Evolutionary conservation across 2,797 vertebrate genomes (phyloP).

Genomic region (Acipenser oxyrinchus): DNA sequence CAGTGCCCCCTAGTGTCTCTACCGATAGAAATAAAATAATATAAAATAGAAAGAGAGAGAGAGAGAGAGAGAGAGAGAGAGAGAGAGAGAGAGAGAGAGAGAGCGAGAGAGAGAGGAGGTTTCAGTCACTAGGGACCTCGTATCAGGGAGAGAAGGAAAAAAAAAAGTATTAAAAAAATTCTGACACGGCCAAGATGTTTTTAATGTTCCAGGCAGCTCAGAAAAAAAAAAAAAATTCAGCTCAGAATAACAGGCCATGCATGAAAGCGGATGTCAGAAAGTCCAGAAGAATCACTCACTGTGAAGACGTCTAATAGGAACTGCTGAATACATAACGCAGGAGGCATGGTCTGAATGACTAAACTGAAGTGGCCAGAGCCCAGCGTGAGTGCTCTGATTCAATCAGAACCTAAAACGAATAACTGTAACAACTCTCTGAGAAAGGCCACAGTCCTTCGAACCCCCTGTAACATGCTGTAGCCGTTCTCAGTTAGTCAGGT

Average conservation of each 20-base stretch:
- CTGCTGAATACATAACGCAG: slow-evolving; percentile 51
- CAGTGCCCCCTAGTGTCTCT: slow-evolving; percentile 80
- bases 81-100: too few relatives aligned
- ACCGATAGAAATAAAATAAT: slow-evolving; percentile 59
- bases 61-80: too few relatives aligned
- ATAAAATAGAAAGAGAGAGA: slow-evolving; percentile 39
- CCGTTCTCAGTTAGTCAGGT: background rate
- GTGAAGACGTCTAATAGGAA: slow-evolving; percentile 61
- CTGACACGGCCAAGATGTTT: slow-evolving; percentile 57
- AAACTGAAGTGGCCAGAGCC: slow-evolving; percentile 33
- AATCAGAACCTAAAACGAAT: slow-evolving; percentile 41
- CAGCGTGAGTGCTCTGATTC: slow-evolving; percentile 38
- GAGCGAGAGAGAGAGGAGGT: slow-evolving; percentile 2
- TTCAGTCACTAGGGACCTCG: slow-evolving; percentile 37
- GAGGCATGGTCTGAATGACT: slow-evolving; percentile 38
- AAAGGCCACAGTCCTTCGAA: background rate
- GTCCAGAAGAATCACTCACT: slow-evolving; percentile 52
- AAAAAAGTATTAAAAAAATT: slow-evolving; percentile 40
- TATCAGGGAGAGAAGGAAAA: slow-evolving; percentile 32
- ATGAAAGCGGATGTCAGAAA: slow-evolving; percentile 63
- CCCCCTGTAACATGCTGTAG: background rate
- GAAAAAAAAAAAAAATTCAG: slow-evolving; percentile 29
- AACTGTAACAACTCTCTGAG: slow-evolving; percentile 5
- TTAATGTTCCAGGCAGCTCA: slow-evolving; percentile 48
- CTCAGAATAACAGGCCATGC: slow-evolving; percentile 56